A percentile compares a stretch with the other conserved stretches of the same genome.
These are phyloP conservation scores for Novumbra hubbsi DNA, from an alignment of 2,797 vertebrate species.

Conservation along the genomic window DNA sequence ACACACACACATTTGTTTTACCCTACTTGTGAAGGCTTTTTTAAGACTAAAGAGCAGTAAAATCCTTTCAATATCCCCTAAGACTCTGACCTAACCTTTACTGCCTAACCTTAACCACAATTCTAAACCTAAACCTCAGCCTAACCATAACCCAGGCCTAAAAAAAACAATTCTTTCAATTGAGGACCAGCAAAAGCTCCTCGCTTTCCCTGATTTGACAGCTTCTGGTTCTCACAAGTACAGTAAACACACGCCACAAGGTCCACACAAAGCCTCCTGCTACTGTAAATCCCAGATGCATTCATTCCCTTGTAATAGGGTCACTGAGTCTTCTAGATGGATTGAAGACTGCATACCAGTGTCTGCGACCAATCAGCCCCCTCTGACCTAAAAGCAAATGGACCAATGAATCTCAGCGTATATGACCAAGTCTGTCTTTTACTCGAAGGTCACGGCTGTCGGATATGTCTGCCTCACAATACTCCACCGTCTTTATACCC, in stretches of 20 bases:
- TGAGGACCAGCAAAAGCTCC: no score
- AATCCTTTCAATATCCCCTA: no score
- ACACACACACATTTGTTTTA: not conserved
- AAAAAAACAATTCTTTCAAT: no score
- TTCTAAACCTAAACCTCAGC: no score
- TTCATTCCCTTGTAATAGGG: conserved; percentile 9
- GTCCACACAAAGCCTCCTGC: not conserved
- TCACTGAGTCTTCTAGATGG: conserved; percentile 10
- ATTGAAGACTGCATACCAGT: conserved; percentile 4
- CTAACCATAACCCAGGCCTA: no score
- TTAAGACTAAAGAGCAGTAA: no score
- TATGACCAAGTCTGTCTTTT: conserved; percentile 31
- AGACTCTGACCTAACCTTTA: no score
- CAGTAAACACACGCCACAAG: not conserved
- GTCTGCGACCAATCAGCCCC: not conserved
- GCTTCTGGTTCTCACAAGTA: not conserved
- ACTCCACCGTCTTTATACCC: conserved; percentile 46
- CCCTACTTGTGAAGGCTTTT: no score
- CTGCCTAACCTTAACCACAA: no score
- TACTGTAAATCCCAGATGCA: not conserved
- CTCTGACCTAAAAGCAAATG: conserved; percentile 28
- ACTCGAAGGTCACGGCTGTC: conserved; percentile 32
- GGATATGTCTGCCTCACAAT: conserved; percentile 60
- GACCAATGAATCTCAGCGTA: conserved; percentile 37
- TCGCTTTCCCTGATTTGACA: no score